Evolutionary conservation across 2,113 vertebrate species (phyloP).

Genomic region (Cyanistes caeruleus): DNA sequence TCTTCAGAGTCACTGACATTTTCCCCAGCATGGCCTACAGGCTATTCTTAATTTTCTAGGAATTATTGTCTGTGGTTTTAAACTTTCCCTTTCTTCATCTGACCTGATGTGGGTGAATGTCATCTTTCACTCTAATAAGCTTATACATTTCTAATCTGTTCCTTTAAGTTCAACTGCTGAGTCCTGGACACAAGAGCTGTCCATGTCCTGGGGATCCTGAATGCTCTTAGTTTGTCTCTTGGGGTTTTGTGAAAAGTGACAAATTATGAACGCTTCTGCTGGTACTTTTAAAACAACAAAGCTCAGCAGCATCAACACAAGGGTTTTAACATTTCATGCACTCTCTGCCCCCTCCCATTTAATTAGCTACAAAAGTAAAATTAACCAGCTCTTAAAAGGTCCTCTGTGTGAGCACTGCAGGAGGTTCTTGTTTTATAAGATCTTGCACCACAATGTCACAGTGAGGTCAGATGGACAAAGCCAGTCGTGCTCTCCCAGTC

Average conservation of each 20-base stretch:
- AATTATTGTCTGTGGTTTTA: constrained; percentile 55
- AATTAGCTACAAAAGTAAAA: constrained; percentile 87
- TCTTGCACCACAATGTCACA: constrained; percentile 74
- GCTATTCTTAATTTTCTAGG: constrained; percentile 59
- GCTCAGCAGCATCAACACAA: constrained; percentile 71
- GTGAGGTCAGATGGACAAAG: constrained; percentile 74
- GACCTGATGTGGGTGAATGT: constrained; percentile 23
- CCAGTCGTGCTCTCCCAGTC: constrained; percentile 58
- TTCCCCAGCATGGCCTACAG: constrained; percentile 6
- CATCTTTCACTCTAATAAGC: constrained; percentile 78
- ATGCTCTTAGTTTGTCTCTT: constrained; percentile 74
- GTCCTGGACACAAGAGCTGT: constrained; percentile 80
- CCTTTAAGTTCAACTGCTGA: constrained; percentile 76
- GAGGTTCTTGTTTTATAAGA: constrained; percentile 79
- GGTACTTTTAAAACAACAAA: constrained; percentile 82
- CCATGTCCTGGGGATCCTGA: constrained; percentile 77
- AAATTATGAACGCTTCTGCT: constrained; percentile 81
- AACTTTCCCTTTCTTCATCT: constrained; percentile 59
- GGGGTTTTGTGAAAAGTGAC: constrained; percentile 69
- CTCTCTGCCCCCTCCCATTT: constrained; percentile 73
- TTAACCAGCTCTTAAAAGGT: constrained; percentile 79
- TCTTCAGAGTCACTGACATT: constrained; percentile 60
- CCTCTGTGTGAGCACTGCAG: constrained; percentile 61
- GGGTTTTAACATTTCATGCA: constrained; percentile 80
- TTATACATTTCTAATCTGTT: constrained; percentile 82